Percentiles rank a stretch among this genome's conserved stretches.
Evolutionary conservation across 2,888 invertebrate species (phyloP).

Genomic region (Pseudococcus jackbeardsleyi): DNA sequence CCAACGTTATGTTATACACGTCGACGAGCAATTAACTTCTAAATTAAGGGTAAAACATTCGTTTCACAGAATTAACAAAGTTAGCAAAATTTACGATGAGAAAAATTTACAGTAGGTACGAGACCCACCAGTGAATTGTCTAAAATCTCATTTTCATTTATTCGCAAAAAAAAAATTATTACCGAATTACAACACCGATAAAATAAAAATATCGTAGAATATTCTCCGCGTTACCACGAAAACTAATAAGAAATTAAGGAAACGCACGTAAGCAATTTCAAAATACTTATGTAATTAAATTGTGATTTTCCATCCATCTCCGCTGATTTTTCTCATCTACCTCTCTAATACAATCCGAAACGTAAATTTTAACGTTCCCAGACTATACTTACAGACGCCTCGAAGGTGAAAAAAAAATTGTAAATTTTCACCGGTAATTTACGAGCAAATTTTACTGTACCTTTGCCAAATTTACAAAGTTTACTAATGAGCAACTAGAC

Average conservation of each 20-base stretch:
- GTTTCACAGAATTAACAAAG: not conserved
- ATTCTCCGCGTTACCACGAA: too few relatives aligned
- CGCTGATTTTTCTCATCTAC: not conserved
- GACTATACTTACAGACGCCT: not conserved
- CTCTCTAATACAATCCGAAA: not conserved
- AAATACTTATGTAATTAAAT: not conserved
- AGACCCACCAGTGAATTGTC: too few relatives aligned
- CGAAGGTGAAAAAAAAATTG: not conserved
- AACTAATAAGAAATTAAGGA: too few relatives aligned
- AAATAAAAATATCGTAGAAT: too few relatives aligned
- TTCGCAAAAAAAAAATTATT: too few relatives aligned
- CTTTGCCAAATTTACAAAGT: slow-evolving; percentile 29
- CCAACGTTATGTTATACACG: not conserved
- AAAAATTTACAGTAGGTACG: not conserved
- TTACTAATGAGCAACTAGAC: not conserved
- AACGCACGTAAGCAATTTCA: not conserved
- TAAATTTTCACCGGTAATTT: slow-evolving; percentile 18
- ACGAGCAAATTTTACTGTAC: slow-evolving; percentile 2
- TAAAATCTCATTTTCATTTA: too few relatives aligned
- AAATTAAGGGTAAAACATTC: not conserved
- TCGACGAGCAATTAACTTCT: not conserved
- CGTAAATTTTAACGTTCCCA: not conserved
- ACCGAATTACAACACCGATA: too few relatives aligned
- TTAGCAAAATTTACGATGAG: not conserved
- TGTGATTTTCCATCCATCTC: not conserved